These are phyloP conservation scores for Nezara viridula DNA, from an alignment of 2,888 invertebrate genomes.

Conservation along the genomic window DNA sequence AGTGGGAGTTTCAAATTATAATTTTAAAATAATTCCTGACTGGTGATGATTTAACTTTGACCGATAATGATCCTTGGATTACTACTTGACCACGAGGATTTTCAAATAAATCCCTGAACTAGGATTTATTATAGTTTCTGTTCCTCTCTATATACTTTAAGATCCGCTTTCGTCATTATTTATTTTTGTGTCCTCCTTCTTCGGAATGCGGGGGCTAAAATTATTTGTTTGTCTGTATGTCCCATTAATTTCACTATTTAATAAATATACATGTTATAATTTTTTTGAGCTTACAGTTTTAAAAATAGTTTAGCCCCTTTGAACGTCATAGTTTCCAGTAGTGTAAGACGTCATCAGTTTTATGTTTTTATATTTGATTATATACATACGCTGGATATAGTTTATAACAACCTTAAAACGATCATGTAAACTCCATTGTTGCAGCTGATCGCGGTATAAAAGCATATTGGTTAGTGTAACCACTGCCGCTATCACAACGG, in stretches of 20 bases:
- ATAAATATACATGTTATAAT: too few species aligned
- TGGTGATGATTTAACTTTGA: background rate
- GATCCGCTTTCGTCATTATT: background rate
- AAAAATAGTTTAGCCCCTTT: too few species aligned
- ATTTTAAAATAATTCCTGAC: constrained; percentile 17
- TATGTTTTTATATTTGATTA: too few species aligned
- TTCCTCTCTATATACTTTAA: background rate
- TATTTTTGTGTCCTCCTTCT: background rate
- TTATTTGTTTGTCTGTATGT: background rate
- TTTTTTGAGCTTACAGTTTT: too few species aligned
- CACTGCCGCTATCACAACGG: too few species aligned
- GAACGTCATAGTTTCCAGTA: too few species aligned
- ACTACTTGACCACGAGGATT: background rate
- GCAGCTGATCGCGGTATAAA: too few species aligned
- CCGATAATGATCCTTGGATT: background rate
- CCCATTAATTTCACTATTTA: background rate
- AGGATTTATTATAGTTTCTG: background rate
- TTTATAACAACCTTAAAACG: too few species aligned
- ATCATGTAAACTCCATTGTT: too few species aligned
- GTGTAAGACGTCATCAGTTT: too few species aligned
- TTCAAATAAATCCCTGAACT: background rate
- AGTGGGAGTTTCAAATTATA: background rate
- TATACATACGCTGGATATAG: too few species aligned
- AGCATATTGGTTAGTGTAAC: too few species aligned
- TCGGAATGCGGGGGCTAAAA: background rate